Conservation (phyloP, 2,113 vertebrate genomes). For the Melanerpes aurifrons region DNA sequence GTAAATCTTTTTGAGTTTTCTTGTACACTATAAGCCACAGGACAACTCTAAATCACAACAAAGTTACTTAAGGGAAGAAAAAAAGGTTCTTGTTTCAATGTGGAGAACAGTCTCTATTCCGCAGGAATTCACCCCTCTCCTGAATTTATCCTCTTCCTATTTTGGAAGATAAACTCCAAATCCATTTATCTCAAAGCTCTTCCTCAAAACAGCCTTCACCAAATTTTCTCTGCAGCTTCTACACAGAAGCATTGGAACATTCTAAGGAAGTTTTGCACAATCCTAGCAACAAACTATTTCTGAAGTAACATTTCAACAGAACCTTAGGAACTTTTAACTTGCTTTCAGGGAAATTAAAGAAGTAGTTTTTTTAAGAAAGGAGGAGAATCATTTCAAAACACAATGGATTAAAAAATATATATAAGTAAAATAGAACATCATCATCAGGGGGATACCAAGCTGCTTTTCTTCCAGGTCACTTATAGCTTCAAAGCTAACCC, state of each 20-base stretch:
- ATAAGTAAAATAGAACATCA: too few relatives aligned
- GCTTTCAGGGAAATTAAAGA: background rate
- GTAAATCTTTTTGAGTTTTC: rapidly evolving
- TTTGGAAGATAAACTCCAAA: background rate
- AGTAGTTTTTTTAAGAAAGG: background rate
- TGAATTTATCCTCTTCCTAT: background rate
- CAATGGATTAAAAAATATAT: background rate
- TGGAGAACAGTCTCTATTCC: background rate
- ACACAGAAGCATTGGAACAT: background rate
- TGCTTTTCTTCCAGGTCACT: background rate
- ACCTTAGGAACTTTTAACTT: background rate
- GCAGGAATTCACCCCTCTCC: background rate
- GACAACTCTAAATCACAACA: background rate
- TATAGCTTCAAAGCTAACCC: background rate
- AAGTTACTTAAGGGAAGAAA: background rate
- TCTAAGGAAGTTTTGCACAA: background rate
- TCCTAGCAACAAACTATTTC: background rate
- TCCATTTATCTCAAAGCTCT: background rate
- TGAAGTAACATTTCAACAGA: background rate
- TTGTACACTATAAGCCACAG: background rate
- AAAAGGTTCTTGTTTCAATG: background rate
- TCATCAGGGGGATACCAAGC: background rate
- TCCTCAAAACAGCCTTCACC: background rate
- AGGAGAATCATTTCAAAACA: background rate
- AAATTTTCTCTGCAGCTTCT: background rate